Conservation (phyloP, 1,140 invertebrate species). For the Armadillidium nasatum region DNA sequence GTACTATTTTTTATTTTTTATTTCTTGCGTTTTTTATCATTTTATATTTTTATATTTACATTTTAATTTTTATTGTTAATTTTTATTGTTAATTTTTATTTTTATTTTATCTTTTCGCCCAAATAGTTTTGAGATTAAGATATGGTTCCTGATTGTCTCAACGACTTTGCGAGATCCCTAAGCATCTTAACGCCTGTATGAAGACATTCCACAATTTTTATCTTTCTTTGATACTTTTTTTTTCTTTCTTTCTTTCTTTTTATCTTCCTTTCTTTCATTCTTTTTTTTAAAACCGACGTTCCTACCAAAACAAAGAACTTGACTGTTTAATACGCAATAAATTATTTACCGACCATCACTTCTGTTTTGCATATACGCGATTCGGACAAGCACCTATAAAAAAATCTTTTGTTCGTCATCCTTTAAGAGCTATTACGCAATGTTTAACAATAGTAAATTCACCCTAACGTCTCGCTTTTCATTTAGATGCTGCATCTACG, state of each 20-base stretch:
- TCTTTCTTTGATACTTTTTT: no score
- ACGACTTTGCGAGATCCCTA: not conserved
- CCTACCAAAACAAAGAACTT: constrained; percentile 34
- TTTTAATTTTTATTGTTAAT: not conserved
- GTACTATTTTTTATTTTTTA: not conserved
- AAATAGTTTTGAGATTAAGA: not conserved
- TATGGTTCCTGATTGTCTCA: not conserved
- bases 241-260: no score
- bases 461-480: not conserved
- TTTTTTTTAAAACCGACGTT: no score
- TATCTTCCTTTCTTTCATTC: no score
- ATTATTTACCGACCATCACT: constrained; percentile 35
- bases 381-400: constrained; percentile 33
- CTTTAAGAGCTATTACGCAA: constrained; percentile 4
- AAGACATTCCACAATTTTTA: constrained; percentile 10
- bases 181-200: not conserved
- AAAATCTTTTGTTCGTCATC: constrained; percentile 18
- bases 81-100: not conserved
- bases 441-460: not conserved
- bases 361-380: constrained; percentile 40
- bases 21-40: not conserved
- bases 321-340: constrained; percentile 40
- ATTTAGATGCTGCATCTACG: constrained; percentile 2
- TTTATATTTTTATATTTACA: not conserved
- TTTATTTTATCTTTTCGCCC: not conserved